Evolutionary conservation across 2,888 invertebrate genomes (phyloP).

Genomic region (Drosophila kokeensis): DNA sequence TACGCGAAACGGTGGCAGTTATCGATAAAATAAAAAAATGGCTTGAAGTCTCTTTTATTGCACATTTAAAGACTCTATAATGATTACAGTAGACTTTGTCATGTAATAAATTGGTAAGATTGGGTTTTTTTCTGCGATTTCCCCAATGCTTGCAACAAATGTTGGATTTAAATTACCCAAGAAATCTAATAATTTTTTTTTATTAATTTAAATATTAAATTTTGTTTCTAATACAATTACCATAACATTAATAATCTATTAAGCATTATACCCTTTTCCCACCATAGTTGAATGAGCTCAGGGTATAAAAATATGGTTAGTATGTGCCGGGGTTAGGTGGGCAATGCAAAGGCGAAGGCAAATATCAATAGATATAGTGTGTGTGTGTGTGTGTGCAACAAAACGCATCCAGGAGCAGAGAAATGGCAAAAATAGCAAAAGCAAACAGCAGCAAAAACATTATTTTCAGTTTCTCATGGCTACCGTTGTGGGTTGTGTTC

Average conservation of each 20-base stretch:
- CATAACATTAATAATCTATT: background rate
- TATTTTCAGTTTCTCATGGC: slow-evolving; percentile 75
- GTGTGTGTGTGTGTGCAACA: slow-evolving; percentile 22
- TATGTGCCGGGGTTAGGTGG: background rate
- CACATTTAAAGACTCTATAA: too few relatives aligned
- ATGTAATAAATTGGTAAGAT: too few relatives aligned
- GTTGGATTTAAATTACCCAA: background rate
- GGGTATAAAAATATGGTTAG: background rate
- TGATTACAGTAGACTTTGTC: too few relatives aligned
- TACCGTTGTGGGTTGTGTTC: slow-evolving; percentile 5
- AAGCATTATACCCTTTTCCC: background rate
- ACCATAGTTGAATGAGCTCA: background rate
- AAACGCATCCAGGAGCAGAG: slow-evolving; percentile 48
- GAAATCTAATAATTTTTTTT: background rate
- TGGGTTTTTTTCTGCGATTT: too few relatives aligned
- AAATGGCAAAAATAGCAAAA: slow-evolving; percentile 76
- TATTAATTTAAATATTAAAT: background rate
- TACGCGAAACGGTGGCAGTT: too few relatives aligned
- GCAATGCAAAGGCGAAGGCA: background rate
- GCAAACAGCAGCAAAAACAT: slow-evolving; percentile 81
- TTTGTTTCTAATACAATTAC: background rate
- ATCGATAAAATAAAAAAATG: too few relatives aligned
- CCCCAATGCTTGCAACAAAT: background rate
- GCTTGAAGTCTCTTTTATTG: too few relatives aligned
- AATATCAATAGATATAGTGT: slow-evolving; percentile 1